These are phyloP conservation scores for Hyla sarda DNA, from an alignment of 2,113 vertebrate genomes.

Conservation along the genomic window DNA sequence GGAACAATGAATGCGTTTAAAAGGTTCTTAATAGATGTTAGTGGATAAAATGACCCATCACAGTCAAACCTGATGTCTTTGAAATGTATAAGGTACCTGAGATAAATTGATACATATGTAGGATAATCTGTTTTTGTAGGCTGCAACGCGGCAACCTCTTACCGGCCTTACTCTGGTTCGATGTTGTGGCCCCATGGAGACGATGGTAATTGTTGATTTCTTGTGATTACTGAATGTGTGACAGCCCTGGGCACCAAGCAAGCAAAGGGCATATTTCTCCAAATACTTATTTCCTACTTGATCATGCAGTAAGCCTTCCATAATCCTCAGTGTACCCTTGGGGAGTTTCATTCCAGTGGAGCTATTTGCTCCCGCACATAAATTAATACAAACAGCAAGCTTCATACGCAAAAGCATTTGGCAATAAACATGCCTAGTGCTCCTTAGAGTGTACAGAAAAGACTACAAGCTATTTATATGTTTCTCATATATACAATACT, in stretches of 20 bases:
- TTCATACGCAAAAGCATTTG: background rate
- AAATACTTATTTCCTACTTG: constrained; percentile 16
- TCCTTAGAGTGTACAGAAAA: background rate
- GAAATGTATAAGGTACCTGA: too few relatives aligned
- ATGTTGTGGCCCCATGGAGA: background rate
- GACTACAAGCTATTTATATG: background rate
- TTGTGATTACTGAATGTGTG: background rate
- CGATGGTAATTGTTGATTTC: background rate
- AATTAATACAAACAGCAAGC: background rate
- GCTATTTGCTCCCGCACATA: background rate
- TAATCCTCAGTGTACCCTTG: background rate
- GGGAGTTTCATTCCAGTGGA: background rate
- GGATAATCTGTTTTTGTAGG: too few relatives aligned
- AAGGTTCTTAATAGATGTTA: too few relatives aligned
- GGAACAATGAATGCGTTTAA: too few relatives aligned
- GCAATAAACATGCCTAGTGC: background rate
- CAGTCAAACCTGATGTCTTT: too few relatives aligned
- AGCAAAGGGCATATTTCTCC: background rate
- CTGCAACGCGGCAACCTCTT: too few relatives aligned
- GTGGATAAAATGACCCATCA: too few relatives aligned
- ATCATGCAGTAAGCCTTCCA: background rate
- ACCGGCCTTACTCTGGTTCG: background rate
- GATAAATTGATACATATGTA: too few relatives aligned
- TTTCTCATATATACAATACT: background rate
- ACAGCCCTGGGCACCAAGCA: background rate